Base-by-base conservation (phyloP, 1,140 invertebrate species). In the Solenopsis fugax region DNA sequence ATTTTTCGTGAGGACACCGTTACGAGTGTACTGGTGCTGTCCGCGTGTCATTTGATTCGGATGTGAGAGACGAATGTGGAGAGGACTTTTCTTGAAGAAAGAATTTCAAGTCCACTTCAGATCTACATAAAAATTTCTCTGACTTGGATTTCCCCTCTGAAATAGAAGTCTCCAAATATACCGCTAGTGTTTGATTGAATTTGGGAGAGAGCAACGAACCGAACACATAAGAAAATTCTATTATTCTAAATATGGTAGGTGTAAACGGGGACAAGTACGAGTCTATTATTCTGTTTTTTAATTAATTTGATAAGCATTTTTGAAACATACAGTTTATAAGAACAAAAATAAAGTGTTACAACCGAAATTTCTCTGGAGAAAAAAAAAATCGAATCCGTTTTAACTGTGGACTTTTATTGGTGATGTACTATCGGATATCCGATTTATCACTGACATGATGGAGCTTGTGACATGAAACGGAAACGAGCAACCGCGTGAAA, bases 1-100 rank as follows among this genome's bases (percentile, higher is more conserved):
- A 84, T 50, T 58, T 50, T 84, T 24, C 67, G 18, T 50, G 41
- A 73, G 41, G 54, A 73, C 52, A 60, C 41, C 67, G 78, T 82
- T 82, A 73, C 52, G 1, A 29, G 65, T 72, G 37, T 50, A 60
- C 29, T 24, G 9, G 41, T 34, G 24, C 41, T 58, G 67, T 41
- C 41, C 52, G 65, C 50, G 37, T 71, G 65, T 34, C 67, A 9
- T 82, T 75, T 16, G 56, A 73, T 73, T 73, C 69, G 52, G n/a
- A n/a, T n/a, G n/a, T n/a, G n/a, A n/a, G n/a, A 84, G 48, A 75
- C 54, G 18, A 50, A 82, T 48, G 67, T 54, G 24, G 4, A 71
- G n/a, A 9, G 48, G 10, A 2, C 2, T n/a, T 13, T 24, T 34
- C 24, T 10, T 12, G 16, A 10, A 60, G 80, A 48, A 73, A 34